Percentiles rank a stretch among this genome's conserved stretches.
Conservation (phyloP, 2,888 invertebrate species). For the Pristionchus japonicus region DNA sequence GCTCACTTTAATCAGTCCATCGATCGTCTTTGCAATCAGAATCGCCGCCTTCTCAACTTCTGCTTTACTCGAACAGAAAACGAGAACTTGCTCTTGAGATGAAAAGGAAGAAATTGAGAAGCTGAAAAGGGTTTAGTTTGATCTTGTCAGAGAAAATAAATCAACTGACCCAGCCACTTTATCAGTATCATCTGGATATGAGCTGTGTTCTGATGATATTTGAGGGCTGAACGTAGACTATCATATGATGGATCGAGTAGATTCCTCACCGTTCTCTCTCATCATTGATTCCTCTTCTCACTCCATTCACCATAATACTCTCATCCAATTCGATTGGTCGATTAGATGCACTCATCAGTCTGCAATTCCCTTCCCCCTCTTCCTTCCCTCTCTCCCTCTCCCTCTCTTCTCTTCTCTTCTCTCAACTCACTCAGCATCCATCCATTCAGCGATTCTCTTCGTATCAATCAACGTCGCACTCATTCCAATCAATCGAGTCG, state of each 20-base stretch:
- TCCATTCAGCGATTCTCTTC: constrained; percentile 86
- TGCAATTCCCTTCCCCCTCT: too few relatives aligned
- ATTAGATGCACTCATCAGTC: background rate
- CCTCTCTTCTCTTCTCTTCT: background rate
- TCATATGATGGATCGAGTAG: background rate
- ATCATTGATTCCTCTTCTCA: background rate
- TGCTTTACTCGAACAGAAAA: constrained; percentile 95
- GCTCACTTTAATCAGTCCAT: constrained; percentile 26
- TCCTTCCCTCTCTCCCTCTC: background rate
- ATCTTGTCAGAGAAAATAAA: too few relatives aligned
- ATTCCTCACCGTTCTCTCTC: background rate
- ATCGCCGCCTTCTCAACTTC: constrained; percentile 86
- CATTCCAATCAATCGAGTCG: constrained; percentile 95
- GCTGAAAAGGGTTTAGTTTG: too few relatives aligned
- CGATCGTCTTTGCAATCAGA: constrained; percentile 14
- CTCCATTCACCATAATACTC: constrained; percentile 65
- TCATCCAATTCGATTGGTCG: constrained; percentile 28
- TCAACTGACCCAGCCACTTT: constrained; percentile 24
- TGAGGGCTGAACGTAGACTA: background rate
- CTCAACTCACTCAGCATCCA: constrained; percentile 81
- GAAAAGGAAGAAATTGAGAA: constrained; percentile 90
- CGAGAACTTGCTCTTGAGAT: constrained; percentile 87
- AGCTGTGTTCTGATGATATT: background rate
- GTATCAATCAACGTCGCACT: constrained; percentile 96
- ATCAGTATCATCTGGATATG: constrained; percentile 24